phyloP scores from a whole-genome alignment of 2,113 vertebrate species.

The Lipophrys pholis region DNA sequence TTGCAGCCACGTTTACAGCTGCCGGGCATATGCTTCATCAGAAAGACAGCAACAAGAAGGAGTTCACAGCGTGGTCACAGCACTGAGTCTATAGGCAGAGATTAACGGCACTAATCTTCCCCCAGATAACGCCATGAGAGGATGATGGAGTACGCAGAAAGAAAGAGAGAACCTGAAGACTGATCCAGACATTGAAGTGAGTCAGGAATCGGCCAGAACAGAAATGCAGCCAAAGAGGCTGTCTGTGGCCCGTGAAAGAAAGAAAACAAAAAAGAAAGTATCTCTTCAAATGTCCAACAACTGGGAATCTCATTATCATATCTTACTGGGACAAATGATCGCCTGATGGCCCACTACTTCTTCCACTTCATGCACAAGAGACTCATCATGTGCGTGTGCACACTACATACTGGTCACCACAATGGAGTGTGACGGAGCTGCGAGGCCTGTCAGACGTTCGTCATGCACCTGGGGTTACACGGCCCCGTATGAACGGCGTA shows the following conservation, averaged over 20 bases:
- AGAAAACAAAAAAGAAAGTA: too few species aligned
- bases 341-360: conserved; percentile 5
- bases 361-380: conserved; percentile 33
- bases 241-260: too few species aligned
- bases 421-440: conserved; percentile 10
- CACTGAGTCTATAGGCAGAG: conserved; percentile 25
- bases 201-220: not conserved
- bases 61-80: conserved; percentile 47
- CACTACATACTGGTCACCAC: not conserved
- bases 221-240: conserved; percentile 19
- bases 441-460: conserved; percentile 16
- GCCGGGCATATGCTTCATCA: conserved; percentile 18
- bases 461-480: conserved; percentile 24
- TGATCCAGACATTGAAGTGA: conserved; percentile 9
- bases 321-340: conserved; percentile 10
- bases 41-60: conserved; percentile 28
- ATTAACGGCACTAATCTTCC: conserved; percentile 49
- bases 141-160: conserved; percentile 29
- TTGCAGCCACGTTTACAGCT: conserved; percentile 11
- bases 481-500: too few species aligned
- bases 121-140: conserved; percentile 37
- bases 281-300: conserved; percentile 7
- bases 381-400: conserved; percentile 27
- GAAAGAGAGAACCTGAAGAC: conserved; percentile 9
- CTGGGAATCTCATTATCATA: conserved; percentile 29